These are phyloP conservation scores for Epistrophe grossulariae DNA, from an alignment of 2,888 invertebrate species.

Conservation along the genomic window DNA sequence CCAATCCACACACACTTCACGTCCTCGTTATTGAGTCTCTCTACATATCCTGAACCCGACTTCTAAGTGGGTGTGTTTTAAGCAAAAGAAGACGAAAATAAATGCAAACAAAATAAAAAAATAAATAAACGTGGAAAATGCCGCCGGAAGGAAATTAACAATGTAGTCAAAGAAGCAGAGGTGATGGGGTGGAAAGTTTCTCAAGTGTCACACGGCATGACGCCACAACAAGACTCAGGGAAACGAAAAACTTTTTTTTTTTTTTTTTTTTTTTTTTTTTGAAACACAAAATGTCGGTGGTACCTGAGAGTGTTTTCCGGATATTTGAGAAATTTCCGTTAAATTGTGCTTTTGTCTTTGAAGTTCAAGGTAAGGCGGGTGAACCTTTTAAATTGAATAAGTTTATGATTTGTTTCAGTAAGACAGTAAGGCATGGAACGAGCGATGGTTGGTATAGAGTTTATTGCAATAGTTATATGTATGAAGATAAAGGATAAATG, in stretches of 20 bases:
- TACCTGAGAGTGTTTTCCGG: constrained; percentile 14
- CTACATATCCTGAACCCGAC: neutral
- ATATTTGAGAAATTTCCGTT: constrained; percentile 32
- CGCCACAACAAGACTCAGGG: neutral
- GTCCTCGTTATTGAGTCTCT: neutral
- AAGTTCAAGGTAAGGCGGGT: constrained; percentile 15
- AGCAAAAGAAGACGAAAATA: neutral
- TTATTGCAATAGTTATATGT: neutral
- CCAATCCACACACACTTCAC: neutral
- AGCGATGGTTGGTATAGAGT: neutral
- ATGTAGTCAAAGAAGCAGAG: neutral
- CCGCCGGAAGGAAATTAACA: constrained; percentile 21
- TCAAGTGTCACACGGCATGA: constrained; percentile 38
- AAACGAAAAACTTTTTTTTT: neutral
- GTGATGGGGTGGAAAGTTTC: constrained; percentile 24
- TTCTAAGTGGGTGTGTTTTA: constrained; percentile 5
- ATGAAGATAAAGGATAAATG: neutral
- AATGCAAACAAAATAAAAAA: neutral
- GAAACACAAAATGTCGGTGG: neutral
- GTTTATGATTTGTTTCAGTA: constrained; percentile 26
- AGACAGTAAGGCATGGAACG: neutral
- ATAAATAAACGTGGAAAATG: neutral
- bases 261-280: neutral
- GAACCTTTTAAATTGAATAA: constrained; percentile 15
- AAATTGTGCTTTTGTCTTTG: constrained; percentile 29